Evolutionary conservation across 2,797 vertebrate species (phyloP), one percentile per base, ranked within the genome.

Genomic region (Ispidina picta): DNA sequence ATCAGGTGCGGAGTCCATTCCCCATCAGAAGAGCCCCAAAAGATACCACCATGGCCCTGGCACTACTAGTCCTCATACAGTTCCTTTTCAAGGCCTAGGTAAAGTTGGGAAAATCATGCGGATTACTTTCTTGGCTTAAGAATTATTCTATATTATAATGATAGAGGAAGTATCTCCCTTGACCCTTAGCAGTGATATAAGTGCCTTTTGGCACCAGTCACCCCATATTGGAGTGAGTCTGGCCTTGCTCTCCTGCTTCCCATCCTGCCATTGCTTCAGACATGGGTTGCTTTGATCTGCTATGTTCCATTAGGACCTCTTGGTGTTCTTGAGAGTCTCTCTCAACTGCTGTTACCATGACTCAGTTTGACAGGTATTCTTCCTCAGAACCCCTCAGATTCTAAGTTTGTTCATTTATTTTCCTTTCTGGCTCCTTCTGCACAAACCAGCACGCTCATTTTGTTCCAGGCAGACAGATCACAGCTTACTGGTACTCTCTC

Each of bases 261-360:
- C 33, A 56, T 14, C 23, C 39, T 44, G 51, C 25, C 4, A 2
- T 43, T 1, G 2, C 15, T 35, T 12, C 2, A 21, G 10, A 43
- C 6, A 18, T 1, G 3, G 28, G 28, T 64, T 4, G 2, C n/a
- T 49, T 28, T 17, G 23, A 59, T 19, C 54, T 43, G 23, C 55
- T 48, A 29, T 0, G 2, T 26, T 60, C 59, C 35, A 33, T 86
- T 41, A 65, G 33, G 71, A 33, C 39, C 19, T 54, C 46, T 33
- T 41, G 52, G 52, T 29, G 31, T 52, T 55, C 39, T 28, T 35
- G 19, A 52, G 16, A 44, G 44, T 31, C 55, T 46, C 48, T 63
- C 58, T 56, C 43, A 39, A 31, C 31, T 0, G 1, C 63, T 39
- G 13, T 16, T 46, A 28, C 12, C 15, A 68, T 0, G 3, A 33